Percentiles rank a stretch among this genome's conserved stretches.
Conservation (phyloP, 2,888 invertebrate genomes). For the Ganaspis brasiliensis region DNA sequence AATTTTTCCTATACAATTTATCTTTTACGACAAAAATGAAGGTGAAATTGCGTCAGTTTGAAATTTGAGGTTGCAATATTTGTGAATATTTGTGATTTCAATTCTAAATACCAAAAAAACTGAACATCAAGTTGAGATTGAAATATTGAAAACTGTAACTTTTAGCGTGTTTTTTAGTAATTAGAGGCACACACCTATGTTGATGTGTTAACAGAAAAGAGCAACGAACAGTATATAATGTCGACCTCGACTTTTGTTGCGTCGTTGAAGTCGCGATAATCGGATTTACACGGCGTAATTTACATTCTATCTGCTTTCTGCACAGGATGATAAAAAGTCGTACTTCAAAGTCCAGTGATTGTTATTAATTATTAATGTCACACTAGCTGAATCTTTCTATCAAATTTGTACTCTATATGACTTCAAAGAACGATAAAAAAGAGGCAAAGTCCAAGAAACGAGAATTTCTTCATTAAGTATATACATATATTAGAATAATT, state of each 20-base stretch:
- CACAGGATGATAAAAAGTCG: constrained; percentile 41
- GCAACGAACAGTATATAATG: constrained; percentile 11
- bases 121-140: neutral
- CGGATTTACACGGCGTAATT: constrained; percentile 44
- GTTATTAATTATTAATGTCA: constrained; percentile 43
- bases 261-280: constrained; percentile 30
- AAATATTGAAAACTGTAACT: constrained; percentile 7
- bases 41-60: too few relatives aligned
- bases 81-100: too few relatives aligned
- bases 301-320: constrained; percentile 39
- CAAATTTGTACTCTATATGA: constrained; percentile 35
- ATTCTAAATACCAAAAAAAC: too few relatives aligned
- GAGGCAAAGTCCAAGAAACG: constrained; percentile 32
- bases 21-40: too few relatives aligned
- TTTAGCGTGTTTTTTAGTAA: constrained; percentile 33
- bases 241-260: constrained; percentile 40
- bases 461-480: constrained; percentile 17
- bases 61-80: too few relatives aligned
- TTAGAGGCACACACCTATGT: constrained; percentile 33
- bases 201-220: constrained; percentile 37
- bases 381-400: constrained; percentile 44
- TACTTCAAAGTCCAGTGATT: constrained; percentile 44
- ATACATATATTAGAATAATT: too few relatives aligned
- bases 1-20: too few relatives aligned
- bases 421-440: constrained; percentile 34